These are phyloP conservation scores for Chaitophorus viminalis DNA, from an alignment of 2,888 invertebrate genomes.

Conservation along the genomic window DNA sequence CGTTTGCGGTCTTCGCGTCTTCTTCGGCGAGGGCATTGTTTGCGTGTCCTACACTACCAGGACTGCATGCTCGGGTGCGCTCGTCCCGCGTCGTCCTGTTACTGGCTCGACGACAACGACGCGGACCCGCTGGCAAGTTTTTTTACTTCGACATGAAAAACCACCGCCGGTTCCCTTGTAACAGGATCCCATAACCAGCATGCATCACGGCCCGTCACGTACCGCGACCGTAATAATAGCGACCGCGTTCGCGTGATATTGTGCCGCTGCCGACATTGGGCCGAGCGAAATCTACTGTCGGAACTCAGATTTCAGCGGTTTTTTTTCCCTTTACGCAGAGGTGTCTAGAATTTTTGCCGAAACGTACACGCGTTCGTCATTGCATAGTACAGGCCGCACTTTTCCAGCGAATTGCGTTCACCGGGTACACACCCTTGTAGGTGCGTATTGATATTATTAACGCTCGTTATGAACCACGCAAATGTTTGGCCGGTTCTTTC, in stretches of 20 bases:
- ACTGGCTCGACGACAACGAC: not conserved
- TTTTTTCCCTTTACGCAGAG: not conserved
- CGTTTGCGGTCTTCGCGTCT: not conserved
- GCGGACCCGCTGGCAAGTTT: not conserved
- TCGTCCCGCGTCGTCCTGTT: not conserved
- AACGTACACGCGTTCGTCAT: no score
- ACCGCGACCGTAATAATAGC: no score
- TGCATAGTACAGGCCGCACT: no score
- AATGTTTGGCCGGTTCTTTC: no score
- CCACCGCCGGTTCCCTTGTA: not conserved
- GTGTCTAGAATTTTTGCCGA: not conserved
- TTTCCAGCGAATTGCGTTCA: no score
- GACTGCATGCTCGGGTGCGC: not conserved
- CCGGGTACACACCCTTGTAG: no score
- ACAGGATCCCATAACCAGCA: not conserved
- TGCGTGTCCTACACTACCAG: constrained; percentile 1
- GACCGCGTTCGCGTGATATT: no score
- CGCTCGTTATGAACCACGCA: no score
- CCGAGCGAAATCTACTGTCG: not conserved
- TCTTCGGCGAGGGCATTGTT: constrained; percentile 20
- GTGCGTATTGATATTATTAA: no score
- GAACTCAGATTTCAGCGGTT: not conserved
- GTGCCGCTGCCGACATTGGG: no score
- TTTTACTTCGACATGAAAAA: constrained; percentile 17
- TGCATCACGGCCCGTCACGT: no score